A percentile compares a stretch with the other conserved stretches of the same genome.
phyloP scores from a whole-genome alignment of 2,888 invertebrate species.

The Campoplex capitator region DNA sequence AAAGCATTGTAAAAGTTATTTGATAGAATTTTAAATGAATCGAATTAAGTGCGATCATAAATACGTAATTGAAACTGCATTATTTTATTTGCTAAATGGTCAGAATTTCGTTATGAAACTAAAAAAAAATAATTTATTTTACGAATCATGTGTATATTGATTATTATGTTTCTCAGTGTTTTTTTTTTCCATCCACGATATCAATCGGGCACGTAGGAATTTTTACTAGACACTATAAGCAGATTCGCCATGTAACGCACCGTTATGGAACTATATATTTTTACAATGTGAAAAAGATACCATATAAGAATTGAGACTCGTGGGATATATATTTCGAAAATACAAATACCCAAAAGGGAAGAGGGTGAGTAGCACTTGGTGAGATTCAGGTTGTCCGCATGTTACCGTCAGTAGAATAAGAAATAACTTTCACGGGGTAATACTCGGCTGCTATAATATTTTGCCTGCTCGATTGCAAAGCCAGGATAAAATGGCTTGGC shows the following conservation, averaged over 20 bases:
- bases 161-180: too few species aligned
- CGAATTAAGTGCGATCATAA: too few species aligned
- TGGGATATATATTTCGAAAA: not conserved
- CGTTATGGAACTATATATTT: not conserved
- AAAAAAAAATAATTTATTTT: too few species aligned
- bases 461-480: constrained; percentile 41
- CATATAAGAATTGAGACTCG: not conserved
- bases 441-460: constrained; percentile 53
- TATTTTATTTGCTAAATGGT: too few species aligned
- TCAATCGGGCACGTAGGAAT: too few species aligned
- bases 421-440: constrained; percentile 54
- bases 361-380: constrained; percentile 31
- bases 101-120: too few species aligned
- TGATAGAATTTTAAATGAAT: too few species aligned
- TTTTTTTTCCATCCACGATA: not conserved
- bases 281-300: not conserved
- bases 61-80: too few species aligned
- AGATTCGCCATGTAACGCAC: not conserved
- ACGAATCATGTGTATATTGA: too few species aligned
- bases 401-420: constrained; percentile 23
- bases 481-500: constrained; percentile 67
- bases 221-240: not conserved
- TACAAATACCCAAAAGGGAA: not conserved
- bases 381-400: constrained; percentile 33
- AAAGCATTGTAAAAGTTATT: too few species aligned